These are phyloP conservation scores for Lysiphlebus fabarum DNA, from an alignment of 1,140 invertebrate genomes.

Conservation along the genomic window DNA sequence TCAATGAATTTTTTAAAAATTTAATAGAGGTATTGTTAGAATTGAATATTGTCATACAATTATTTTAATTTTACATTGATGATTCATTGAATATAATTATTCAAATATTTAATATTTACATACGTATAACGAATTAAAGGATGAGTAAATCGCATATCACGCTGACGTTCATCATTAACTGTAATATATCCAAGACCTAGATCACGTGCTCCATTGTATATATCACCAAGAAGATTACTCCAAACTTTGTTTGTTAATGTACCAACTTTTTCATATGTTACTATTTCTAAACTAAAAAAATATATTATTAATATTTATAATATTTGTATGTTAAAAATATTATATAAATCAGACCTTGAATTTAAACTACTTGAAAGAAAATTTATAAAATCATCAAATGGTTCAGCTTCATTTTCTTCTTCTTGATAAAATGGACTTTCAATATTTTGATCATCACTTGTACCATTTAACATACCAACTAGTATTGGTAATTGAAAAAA, in stretches of 20 bases:
- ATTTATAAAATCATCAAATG: conserved; percentile 45
- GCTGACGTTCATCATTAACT: conserved; percentile 52
- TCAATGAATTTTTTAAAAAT: too few relatives aligned
- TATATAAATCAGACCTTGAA: conserved; percentile 40
- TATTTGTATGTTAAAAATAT: too few relatives aligned
- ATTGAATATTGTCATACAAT: not conserved
- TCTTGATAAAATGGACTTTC: conserved; percentile 30
- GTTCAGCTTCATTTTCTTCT: conserved; percentile 40
- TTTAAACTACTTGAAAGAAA: conserved; percentile 46
- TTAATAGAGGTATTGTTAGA: too few relatives aligned
- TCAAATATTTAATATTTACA: conserved; percentile 27
- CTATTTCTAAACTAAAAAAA: conserved; percentile 45
- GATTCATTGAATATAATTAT: conserved; percentile 1
- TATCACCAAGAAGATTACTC: conserved; percentile 60
- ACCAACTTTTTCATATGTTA: conserved; percentile 57
- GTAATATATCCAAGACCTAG: conserved; percentile 61
- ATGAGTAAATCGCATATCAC: conserved; percentile 60
- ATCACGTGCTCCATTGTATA: conserved; percentile 58
- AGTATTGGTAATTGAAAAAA: conserved; percentile 43
- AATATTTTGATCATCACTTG: conserved; percentile 36
- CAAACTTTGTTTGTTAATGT: conserved; percentile 59
- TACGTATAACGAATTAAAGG: conserved; percentile 62
- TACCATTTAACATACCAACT: conserved; percentile 49
- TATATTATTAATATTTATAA: too few relatives aligned
- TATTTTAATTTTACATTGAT: not conserved